Percentiles rank a stretch among this genome's conserved stretches.
phyloP scores from a whole-genome alignment of 2,113 vertebrate genomes.

The Crotalus horridus region DNA sequence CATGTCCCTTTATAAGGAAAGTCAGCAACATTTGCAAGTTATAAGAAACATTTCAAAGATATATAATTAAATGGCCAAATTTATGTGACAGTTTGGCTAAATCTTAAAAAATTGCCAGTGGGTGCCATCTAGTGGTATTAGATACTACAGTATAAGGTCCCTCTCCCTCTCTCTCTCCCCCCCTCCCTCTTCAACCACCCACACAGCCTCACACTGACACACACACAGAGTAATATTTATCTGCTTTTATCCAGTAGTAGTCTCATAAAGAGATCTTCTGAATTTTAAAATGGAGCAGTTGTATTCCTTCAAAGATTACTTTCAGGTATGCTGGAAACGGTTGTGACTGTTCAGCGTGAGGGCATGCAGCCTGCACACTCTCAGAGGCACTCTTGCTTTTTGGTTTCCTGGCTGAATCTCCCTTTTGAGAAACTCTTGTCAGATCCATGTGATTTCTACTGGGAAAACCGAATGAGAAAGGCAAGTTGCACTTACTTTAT shows the following conservation, averaged over 20 bases:
- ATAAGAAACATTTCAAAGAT: background rate
- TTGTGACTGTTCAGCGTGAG: background rate
- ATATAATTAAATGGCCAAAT: background rate
- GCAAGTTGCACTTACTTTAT: background rate
- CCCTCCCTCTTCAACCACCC: too few relatives aligned
- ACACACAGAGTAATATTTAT: background rate
- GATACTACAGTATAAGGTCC: background rate
- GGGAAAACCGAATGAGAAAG: background rate
- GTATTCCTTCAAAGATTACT: background rate
- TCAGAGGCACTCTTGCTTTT: background rate
- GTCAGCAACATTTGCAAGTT: background rate
- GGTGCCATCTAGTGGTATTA: background rate
- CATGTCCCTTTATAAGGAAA: background rate
- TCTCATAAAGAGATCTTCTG: background rate
- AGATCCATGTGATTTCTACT: background rate
- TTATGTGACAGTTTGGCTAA: background rate
- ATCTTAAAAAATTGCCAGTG: background rate
- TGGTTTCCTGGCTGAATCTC: background rate
- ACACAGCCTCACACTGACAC: too few relatives aligned
- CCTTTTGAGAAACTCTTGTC: background rate
- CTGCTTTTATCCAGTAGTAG: background rate
- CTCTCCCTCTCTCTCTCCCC: too few relatives aligned
- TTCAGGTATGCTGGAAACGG: background rate
- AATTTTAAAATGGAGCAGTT: background rate
- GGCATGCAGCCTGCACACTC: background rate